A percentile compares a stretch with the other conserved stretches of the same genome.
These are phyloP conservation scores for Enteromius anoplus DNA, from an alignment of 2,797 vertebrate genomes.

Conservation along the genomic window DNA sequence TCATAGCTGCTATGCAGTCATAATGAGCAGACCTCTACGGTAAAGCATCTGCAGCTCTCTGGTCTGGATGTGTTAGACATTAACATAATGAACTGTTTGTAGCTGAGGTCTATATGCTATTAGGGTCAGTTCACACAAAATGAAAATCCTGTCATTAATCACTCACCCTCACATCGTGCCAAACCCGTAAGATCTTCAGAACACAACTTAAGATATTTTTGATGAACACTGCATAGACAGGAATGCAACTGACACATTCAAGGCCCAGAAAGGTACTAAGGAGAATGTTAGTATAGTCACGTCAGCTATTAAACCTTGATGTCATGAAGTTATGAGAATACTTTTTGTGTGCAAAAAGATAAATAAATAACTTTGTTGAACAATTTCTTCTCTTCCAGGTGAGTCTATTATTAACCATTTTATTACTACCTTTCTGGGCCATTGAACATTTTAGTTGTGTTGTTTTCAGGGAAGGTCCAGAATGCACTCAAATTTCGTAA, in stretches of 20 bases:
- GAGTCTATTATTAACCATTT: not conserved
- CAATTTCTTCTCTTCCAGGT: not conserved
- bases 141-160: not conserved
- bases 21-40: constrained; percentile 4
- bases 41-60: constrained; percentile 29
- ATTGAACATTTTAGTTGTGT: too few relatives aligned
- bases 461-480: too few relatives aligned
- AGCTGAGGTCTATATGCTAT: not conserved
- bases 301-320: too few relatives aligned
- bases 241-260: not conserved
- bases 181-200: not conserved
- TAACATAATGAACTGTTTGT: not conserved
- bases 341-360: too few relatives aligned
- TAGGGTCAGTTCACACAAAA: not conserved
- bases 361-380: not conserved
- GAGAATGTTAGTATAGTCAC: too few relatives aligned
- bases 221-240: not conserved
- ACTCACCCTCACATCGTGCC: not conserved
- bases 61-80: constrained; percentile 18
- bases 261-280: not conserved
- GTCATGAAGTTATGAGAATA: too few relatives aligned
- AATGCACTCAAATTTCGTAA: too few relatives aligned
- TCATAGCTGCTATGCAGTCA: constrained; percentile 30
- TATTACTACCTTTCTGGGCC: too few relatives aligned
- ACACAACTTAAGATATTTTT: too few relatives aligned